Percentiles rank a stretch among this genome's conserved stretches.
Conservation (phyloP, 2,113 vertebrate species). For the Stictonetta naevosa region DNA sequence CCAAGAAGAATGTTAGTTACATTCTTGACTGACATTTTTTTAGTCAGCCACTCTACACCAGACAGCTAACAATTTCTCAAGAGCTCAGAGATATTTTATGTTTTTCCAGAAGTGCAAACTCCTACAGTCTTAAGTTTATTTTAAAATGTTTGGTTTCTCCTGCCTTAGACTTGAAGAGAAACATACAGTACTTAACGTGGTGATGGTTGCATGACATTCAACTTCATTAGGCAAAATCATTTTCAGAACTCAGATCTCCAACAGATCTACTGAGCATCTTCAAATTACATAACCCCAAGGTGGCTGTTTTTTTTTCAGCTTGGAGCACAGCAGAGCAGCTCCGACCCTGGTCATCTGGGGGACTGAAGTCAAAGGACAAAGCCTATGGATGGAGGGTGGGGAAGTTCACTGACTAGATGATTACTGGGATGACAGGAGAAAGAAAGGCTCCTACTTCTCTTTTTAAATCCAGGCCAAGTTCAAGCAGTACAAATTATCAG, state of each 20-base stretch:
- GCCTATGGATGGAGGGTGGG: not conserved
- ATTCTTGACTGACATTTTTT: not conserved
- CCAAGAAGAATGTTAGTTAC: not conserved
- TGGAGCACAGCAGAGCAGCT: not conserved
- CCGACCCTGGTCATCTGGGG: not conserved
- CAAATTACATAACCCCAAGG: not conserved
- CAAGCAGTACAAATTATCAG: not conserved
- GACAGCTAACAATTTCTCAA: not conserved
- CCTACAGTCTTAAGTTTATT: not conserved
- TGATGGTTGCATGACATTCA: not conserved
- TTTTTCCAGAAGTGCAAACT: not conserved
- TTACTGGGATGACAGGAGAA: not conserved
- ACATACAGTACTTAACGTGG: not conserved
- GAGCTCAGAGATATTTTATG: not conserved
- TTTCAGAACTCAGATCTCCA: not conserved
- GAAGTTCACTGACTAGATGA: not conserved
- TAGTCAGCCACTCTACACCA: not conserved
- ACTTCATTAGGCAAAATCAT: not conserved
- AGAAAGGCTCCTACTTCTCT: not conserved
- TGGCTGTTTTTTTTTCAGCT: not conserved
- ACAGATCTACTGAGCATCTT: not conserved
- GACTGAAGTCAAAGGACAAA: not conserved
- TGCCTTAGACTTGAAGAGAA: not conserved
- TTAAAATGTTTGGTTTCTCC: not conserved
- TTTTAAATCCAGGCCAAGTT: not conserved